Evolutionary conservation across 2,797 vertebrate species (phyloP).

Genomic region (Sparus aurata): DNA sequence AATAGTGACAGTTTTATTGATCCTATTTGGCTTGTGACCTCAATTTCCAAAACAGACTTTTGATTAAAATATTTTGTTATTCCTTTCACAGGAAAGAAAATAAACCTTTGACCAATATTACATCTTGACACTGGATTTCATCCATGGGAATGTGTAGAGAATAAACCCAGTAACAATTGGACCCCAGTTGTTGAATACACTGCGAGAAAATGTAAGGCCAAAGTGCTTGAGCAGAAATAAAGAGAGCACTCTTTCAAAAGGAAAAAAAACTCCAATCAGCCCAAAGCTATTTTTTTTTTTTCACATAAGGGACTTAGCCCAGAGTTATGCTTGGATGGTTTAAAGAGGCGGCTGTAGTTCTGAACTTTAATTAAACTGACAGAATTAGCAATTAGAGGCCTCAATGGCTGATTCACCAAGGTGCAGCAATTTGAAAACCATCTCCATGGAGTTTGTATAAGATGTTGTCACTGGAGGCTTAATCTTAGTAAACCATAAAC

Average conservation of each 20-base stretch:
- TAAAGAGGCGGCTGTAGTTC: slow-evolving; percentile 60
- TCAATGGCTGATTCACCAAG: slow-evolving; percentile 57
- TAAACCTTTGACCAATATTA: background rate
- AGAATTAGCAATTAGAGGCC: slow-evolving; percentile 72
- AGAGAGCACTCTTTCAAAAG: background rate
- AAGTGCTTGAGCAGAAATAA: slow-evolving; percentile 19
- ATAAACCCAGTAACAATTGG: background rate
- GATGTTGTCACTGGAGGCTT: slow-evolving; percentile 44
- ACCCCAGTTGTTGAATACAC: background rate
- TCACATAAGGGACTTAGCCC: slow-evolving; percentile 42
- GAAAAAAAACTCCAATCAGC: slow-evolving; percentile 22
- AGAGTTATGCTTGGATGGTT: slow-evolving; percentile 59
- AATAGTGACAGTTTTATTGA: background rate
- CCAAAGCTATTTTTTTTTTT: slow-evolving; percentile 10
- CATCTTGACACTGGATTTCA: slow-evolving; percentile 12
- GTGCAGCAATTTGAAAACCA: slow-evolving; percentile 49
- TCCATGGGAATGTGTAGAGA: background rate
- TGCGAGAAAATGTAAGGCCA: background rate
- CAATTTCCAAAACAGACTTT: slow-evolving; percentile 17
- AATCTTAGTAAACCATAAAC: slow-evolving; percentile 27
- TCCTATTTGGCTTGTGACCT: background rate
- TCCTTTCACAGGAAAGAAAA: slow-evolving; percentile 7
- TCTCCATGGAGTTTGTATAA: slow-evolving; percentile 37
- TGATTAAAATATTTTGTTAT: background rate
- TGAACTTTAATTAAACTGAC: slow-evolving; percentile 78